Evolutionary conservation across 2,113 vertebrate species (phyloP).

Genomic region (Sinocyclocheilus maitianheensis): DNA sequence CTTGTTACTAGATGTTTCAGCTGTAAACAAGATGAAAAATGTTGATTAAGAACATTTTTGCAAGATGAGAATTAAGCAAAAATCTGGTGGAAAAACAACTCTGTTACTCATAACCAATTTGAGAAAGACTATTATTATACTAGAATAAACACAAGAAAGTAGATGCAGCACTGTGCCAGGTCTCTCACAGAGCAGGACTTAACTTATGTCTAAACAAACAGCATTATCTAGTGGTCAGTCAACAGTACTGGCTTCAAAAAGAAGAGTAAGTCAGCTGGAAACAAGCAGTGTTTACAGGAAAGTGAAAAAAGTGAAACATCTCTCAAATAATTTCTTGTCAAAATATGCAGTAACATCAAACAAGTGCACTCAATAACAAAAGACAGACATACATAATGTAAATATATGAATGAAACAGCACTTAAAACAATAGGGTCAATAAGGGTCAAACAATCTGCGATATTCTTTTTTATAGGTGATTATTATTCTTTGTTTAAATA

Average conservation of each 20-base stretch:
- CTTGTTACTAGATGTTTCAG: background rate
- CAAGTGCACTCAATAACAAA: background rate
- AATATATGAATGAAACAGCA: background rate
- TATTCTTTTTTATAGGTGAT: background rate
- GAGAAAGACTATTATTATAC: background rate
- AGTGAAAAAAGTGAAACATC: background rate
- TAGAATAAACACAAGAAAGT: conserved; percentile 8
- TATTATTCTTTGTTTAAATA: too few relatives aligned
- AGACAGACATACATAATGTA: background rate
- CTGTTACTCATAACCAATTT: background rate
- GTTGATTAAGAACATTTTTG: background rate
- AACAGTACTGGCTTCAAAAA: background rate
- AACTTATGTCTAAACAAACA: background rate
- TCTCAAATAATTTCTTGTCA: background rate
- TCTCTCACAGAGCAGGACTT: background rate
- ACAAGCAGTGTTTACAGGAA: background rate
- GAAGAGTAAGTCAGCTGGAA: background rate
- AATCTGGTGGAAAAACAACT: background rate
- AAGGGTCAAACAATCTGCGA: background rate
- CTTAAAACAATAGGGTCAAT: background rate
- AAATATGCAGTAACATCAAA: background rate
- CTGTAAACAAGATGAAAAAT: background rate
- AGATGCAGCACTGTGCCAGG: conserved; percentile 2
- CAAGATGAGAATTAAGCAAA: background rate
- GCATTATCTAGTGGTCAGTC: background rate